Evolutionary conservation across 2,113 vertebrate species (phyloP).

Genomic region (Salvelinus fontinalis): DNA sequence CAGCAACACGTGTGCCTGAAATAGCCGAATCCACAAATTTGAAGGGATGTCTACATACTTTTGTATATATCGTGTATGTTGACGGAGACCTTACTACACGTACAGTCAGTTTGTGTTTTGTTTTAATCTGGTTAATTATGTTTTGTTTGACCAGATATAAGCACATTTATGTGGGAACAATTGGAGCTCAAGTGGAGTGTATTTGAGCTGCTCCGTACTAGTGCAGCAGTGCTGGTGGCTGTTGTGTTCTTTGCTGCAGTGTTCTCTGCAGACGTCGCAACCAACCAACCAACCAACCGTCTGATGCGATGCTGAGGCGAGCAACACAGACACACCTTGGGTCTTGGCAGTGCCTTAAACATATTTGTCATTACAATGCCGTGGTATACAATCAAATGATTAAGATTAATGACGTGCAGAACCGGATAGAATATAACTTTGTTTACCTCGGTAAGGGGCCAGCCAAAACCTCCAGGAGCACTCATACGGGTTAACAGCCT

Average conservation of each 20-base stretch:
- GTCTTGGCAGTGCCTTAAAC: conserved; percentile 29
- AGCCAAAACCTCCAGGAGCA: background rate
- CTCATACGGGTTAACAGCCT: too few species aligned
- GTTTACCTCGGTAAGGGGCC: conserved; percentile 31
- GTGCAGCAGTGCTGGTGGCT: conserved; percentile 8
- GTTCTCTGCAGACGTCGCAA: background rate
- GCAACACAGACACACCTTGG: conserved; percentile 37
- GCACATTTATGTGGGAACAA: background rate
- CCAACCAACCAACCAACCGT: background rate
- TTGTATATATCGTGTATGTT: too few species aligned
- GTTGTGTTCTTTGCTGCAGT: background rate
- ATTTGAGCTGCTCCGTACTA: background rate
- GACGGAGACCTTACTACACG: too few species aligned
- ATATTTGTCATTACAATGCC: conserved; percentile 48
- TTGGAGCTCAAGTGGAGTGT: background rate
- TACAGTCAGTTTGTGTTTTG: background rate
- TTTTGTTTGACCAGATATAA: background rate
- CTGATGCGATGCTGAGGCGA: background rate
- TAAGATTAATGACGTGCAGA: conserved; percentile 46
- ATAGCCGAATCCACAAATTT: too few species aligned
- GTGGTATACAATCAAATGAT: conserved; percentile 36
- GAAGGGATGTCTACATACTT: too few species aligned
- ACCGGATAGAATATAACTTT: conserved; percentile 40
- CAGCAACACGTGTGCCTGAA: too few species aligned
- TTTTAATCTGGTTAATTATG: background rate